Conservation (phyloP, 1,140 invertebrate species). For the Lepidurus arcticus region DNA sequence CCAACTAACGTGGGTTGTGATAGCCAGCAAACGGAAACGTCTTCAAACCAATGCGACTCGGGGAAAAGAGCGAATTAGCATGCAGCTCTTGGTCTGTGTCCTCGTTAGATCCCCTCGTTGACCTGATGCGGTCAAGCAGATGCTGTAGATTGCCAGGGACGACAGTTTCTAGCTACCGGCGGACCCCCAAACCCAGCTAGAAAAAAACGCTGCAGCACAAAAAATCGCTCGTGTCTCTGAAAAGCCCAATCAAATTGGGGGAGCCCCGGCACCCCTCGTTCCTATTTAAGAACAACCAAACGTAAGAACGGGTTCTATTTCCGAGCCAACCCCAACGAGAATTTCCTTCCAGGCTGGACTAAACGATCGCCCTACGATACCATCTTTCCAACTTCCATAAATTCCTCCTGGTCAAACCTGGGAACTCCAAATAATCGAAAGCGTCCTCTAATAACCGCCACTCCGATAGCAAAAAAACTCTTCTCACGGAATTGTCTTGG, state of each 20-base stretch:
- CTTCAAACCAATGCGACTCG: background rate
- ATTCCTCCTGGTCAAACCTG: no score
- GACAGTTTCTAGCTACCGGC: slow-evolving; percentile 18
- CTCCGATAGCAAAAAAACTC: no score
- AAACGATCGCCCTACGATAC: no score
- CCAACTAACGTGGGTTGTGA: background rate
- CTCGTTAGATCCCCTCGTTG: slow-evolving; percentile 17
- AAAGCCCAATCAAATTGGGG: slow-evolving; percentile 4
- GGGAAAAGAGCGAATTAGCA: background rate
- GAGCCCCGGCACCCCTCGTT: background rate
- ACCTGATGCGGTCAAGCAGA: slow-evolving; percentile 20
- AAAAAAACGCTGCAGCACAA: background rate
- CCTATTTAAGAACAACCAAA: slow-evolving; percentile 18
- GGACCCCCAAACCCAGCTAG: background rate
- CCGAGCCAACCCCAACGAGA: background rate
- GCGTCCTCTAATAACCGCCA: no score
- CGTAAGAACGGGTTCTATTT: background rate
- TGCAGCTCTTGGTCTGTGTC: slow-evolving; percentile 1
- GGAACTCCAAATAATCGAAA: no score
- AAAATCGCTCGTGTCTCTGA: slow-evolving; percentile 4
- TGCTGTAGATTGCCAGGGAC: slow-evolving; percentile 16
- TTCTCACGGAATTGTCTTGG: no score
- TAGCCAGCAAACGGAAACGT: background rate
- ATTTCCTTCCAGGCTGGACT: no score
- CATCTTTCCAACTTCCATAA: no score